Percentiles rank a stretch among this genome's conserved stretches.
phyloP scores from a whole-genome alignment of 2,113 vertebrate species.

The Tyto alba region DNA sequence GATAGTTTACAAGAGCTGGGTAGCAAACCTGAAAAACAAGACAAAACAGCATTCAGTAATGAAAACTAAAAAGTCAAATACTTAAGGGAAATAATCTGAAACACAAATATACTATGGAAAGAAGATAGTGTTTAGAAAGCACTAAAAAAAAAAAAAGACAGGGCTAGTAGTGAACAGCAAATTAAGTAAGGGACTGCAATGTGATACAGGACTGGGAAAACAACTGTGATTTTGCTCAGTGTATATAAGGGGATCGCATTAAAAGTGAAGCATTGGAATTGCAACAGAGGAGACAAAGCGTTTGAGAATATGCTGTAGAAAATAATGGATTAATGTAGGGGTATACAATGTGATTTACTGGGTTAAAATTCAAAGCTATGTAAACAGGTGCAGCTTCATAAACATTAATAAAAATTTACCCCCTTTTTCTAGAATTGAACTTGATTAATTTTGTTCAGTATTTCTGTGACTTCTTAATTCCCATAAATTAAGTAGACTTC shows the following conservation, averaged over 20 bases:
- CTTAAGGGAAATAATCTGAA: constrained; percentile 48
- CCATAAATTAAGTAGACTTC: not conserved
- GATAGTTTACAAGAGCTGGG: not conserved
- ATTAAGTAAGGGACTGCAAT: constrained; percentile 57
- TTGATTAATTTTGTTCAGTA: not conserved
- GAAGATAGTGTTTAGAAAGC: constrained; percentile 22
- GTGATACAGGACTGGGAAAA: constrained; percentile 48
- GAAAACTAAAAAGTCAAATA: constrained; percentile 29
- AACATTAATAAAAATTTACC: not conserved
- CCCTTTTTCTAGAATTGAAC: not conserved
- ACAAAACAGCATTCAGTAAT: not conserved
- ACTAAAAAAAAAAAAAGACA: not conserved
- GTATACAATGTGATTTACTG: not conserved
- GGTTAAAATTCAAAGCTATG: not conserved
- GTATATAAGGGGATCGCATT: not conserved
- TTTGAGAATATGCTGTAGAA: not conserved
- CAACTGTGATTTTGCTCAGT: constrained; percentile 32
- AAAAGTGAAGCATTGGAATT: not conserved
- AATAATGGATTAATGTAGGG: not conserved
- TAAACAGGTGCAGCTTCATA: not conserved
- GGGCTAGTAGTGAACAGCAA: constrained; percentile 19
- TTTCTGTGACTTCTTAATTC: not conserved
- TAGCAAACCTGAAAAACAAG: not conserved
- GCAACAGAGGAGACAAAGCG: not conserved
- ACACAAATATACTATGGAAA: constrained; percentile 41